Conservation (phyloP, 1,140 invertebrate genomes). For the Rhizoglyphus robini region DNA sequence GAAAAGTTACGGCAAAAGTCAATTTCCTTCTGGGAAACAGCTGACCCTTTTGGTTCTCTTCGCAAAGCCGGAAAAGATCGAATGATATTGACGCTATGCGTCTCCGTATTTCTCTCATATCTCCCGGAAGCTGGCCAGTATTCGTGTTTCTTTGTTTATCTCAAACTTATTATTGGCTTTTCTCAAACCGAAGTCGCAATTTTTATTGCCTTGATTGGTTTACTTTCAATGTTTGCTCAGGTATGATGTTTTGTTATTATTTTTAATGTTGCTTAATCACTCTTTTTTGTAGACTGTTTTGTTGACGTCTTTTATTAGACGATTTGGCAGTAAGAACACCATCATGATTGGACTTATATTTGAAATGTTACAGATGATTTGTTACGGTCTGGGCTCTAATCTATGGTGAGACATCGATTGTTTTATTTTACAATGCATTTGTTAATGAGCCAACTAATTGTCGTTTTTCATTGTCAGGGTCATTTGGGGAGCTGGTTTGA, state of each 20-base stretch:
- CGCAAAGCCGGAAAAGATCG: conserved; percentile 86
- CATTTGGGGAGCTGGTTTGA: conserved; percentile 95
- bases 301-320: conserved; percentile 74
- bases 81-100: conserved; percentile 88
- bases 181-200: conserved; percentile 83
- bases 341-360: conserved; percentile 92
- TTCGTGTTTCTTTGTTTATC: conserved; percentile 98
- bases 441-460: no score
- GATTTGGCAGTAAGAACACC: conserved; percentile 84
- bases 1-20: conserved; percentile 70
- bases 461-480: conserved; percentile 50
- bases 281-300: conserved; percentile 40
- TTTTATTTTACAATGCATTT: no score
- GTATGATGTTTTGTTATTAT: conserved; percentile 30
- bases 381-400: conserved; percentile 84
- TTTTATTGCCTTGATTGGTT: conserved; percentile 92
- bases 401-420: conserved; percentile 46
- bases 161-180: conserved; percentile 95
- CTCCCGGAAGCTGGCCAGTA: conserved; percentile 95
- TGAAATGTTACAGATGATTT: conserved; percentile 90
- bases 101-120: conserved; percentile 94
- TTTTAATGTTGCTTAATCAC: conserved; percentile 22
- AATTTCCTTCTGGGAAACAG: conserved; percentile 77
- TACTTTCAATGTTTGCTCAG: conserved; percentile 90
- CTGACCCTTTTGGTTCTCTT: conserved; percentile 89